Base-by-base conservation (phyloP, 2,888 invertebrate species). In the Dicyrtoma fusca region DNA sequence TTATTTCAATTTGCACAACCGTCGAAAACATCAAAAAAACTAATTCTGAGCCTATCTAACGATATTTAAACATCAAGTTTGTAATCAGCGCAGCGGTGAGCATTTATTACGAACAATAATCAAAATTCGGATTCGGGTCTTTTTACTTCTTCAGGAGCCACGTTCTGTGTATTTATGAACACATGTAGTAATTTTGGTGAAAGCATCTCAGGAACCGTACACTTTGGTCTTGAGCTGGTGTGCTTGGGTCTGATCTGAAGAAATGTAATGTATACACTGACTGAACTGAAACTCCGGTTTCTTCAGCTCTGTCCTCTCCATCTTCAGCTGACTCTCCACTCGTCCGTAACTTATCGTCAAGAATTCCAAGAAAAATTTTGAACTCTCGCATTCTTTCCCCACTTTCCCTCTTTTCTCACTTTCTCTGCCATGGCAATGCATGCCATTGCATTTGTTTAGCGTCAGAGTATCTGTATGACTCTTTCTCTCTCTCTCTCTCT, bases 101-200 rank as follows among this genome's bases (percentile, higher is more conserved):
- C n/a, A n/a, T n/a, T n/a, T n/a, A n/a, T n/a, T n/a, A n/a, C n/a
- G n/a, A n/a, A n/a, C n/a, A n/a, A n/a, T n/a, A n/a, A n/a, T n/a
- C n/a, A n/a, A n/a, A n/a, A n/a, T n/a, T n/a, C n/a, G n/a, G n/a
- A n/a, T n/a, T n/a, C n/a, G n/a, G n/a, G n/a, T n/a, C n/a, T n/a
- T n/a, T n/a, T n/a, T n/a, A n/a, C n/a, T n/a, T n/a, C n/a, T n/a
- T n/a, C n/a, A n/a, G n/a, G n/a, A n/a, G n/a, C n/a, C n/a, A 42
- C 42, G 34, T 61, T 34, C 34, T 34, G 34, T 34, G n/a, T 61
- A 61, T 61, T 61, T 61, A 61, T 61, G 42, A 61, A 61, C 61
- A 1, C 42, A 42, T 42, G 57, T 57, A 57, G 17, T 11, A 55
- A 21, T 49, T 14, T 49, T n/a, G 13, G 17, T n/a, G 17, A n/a